These are phyloP conservation scores for Tenebrosternarchus preto DNA, from an alignment of 2,113 vertebrate genomes.

Conservation along the genomic window DNA sequence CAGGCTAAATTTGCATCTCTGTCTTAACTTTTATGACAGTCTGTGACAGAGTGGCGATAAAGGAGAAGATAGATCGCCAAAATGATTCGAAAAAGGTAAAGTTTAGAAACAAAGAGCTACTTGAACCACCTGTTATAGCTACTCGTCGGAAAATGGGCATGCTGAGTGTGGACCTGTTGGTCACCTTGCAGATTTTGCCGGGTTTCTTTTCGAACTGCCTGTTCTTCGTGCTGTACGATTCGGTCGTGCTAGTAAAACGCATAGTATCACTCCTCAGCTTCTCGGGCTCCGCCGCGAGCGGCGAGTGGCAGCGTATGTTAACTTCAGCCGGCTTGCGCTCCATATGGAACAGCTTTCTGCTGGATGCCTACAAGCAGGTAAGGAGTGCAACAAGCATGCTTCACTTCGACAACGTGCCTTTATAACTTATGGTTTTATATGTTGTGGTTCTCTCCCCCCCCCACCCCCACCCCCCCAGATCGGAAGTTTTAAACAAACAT, in stretches of 20 bases:
- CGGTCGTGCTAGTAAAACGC: constrained; percentile 91
- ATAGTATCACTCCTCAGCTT: constrained; percentile 86
- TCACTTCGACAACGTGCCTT: too few species aligned
- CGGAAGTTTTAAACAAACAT: background rate
- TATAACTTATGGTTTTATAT: too few species aligned
- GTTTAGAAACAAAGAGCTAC: constrained; percentile 32
- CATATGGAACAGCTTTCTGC: constrained; percentile 94
- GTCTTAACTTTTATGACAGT: constrained; percentile 38
- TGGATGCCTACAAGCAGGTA: constrained; percentile 97
- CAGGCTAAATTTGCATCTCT: too few species aligned
- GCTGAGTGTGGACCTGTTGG: constrained; percentile 89
- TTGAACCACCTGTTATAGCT: constrained; percentile 25
- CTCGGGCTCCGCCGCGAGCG: constrained; percentile 74
- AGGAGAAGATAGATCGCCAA: constrained; percentile 4
- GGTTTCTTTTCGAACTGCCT: constrained; percentile 98
- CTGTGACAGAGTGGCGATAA: background rate
- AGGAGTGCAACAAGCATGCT: too few species aligned
- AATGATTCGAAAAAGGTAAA: constrained; percentile 54
- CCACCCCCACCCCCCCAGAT: background rate
- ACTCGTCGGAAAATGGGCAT: constrained; percentile 79
- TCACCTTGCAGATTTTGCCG: constrained; percentile 93
- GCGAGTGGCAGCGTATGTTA: constrained; percentile 91
- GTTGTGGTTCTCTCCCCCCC: too few species aligned
- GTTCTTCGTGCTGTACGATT: constrained; percentile 95
- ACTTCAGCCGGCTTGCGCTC: constrained; percentile 92